Conservation (phyloP, 1,140 invertebrate genomes). For the Drosophila nigrodunni region DNA sequence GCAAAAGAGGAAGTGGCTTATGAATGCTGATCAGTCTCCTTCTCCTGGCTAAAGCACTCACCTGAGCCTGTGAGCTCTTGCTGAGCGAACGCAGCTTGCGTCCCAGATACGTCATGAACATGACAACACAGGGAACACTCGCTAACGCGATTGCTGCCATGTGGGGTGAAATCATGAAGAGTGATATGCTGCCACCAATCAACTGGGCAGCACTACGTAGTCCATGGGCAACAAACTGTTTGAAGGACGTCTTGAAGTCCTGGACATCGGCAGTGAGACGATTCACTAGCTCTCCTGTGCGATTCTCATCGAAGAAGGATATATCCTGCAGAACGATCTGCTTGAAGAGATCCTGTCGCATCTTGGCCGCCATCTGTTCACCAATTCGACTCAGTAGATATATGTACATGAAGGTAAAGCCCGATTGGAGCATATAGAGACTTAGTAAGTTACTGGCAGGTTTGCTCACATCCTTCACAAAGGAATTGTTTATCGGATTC, state of each 20-base stretch:
- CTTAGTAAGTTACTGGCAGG: constrained; percentile 89
- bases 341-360: constrained; percentile 93
- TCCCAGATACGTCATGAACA: constrained; percentile 83
- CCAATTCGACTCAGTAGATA: constrained; percentile 93
- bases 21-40: no score
- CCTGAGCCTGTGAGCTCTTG: constrained; percentile 76
- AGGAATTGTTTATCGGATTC: constrained; percentile 80
- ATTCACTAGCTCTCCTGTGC: constrained; percentile 96
- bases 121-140: constrained; percentile 94
- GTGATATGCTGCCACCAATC: constrained; percentile 81
- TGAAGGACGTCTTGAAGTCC: constrained; percentile 98
- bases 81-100: constrained; percentile 69
- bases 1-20: constrained; percentile 66
- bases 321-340: constrained; percentile 95
- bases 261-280: constrained; percentile 96
- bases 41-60: background rate
- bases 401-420: constrained; percentile 96
- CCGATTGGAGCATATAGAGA: constrained; percentile 91
- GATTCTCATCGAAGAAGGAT: constrained; percentile 95
- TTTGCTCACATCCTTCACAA: constrained; percentile 87
- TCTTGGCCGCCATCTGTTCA: constrained; percentile 92
- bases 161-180: constrained; percentile 91
- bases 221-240: constrained; percentile 95
- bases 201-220: constrained; percentile 93
- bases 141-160: constrained; percentile 93